Base-by-base conservation (phyloP, 2,113 vertebrate species). In the Bos indicus region DNA sequence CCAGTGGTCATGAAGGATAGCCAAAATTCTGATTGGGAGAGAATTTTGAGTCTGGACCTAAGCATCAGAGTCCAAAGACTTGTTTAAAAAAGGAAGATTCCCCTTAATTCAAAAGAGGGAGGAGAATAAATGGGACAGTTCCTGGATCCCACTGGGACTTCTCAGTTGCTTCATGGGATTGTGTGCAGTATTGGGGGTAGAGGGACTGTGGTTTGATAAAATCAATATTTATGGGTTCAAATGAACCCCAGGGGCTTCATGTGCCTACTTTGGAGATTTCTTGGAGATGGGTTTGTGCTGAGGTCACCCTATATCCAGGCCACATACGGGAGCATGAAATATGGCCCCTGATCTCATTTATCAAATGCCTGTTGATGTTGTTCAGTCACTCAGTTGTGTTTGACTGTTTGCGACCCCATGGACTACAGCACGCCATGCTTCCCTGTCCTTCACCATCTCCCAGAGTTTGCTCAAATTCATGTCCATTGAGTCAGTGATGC, bases 1-100 rank as follows among this genome's bases (percentile, higher is more conserved):
- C 43, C 15, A 91, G 54, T 81, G 36, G 26, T 6, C 9, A 74
- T 52, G 43, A 62, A 82, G 5, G 3, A 19, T 33, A 86, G 33
- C 36, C 48, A 78, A 56, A 94, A 92, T 92, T 97, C n/a, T 90
- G n/a, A 36, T 89, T 96, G 56, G n/a, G 19, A 87, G 54, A 90
- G 28, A 95, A 59, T 40, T 54, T 13, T 91, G 59, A 96, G 28
- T 87, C 67, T 97, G 59, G n/a, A 92, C 30, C 59, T 19, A 92
- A 43, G 14, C n/a, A 82, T 57, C 92, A 60, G 60, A 46, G 48
- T 90, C 21, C n/a, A 81, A 78, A 92, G 57, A n/a, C 48, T 77
- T 77, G 5, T 96, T 84, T 80, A 14, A 78, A 91, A 90, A 95
- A 91, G 48, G n/a, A 95, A 77, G 52, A 43, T 19, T 7, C 9